Evolutionary conservation across 2,113 vertebrate species (phyloP).

Genomic region (Chelonoidis abingdonii): DNA sequence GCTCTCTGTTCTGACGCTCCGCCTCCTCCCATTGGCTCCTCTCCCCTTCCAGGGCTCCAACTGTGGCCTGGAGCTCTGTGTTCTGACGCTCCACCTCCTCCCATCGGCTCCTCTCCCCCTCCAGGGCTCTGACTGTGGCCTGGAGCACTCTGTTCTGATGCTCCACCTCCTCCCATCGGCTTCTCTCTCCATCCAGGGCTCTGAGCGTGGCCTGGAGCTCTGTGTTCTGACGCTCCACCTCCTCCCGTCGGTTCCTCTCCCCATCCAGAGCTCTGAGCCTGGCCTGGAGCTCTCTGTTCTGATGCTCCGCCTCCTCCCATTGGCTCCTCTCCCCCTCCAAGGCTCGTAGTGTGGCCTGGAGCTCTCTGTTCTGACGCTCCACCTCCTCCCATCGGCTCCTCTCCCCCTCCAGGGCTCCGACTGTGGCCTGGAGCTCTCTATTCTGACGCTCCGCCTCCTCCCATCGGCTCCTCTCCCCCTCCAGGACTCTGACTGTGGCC

Average conservation of each 20-base stretch:
- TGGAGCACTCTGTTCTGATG: background rate
- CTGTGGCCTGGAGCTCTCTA: background rate
- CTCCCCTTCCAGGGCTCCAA: no score
- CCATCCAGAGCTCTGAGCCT: background rate
- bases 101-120: no score
- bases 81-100: no score
- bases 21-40: no score
- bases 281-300: constrained; percentile 25
- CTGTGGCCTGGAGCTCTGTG: no score
- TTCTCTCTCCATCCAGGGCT: background rate
- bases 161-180: constrained; percentile 27
- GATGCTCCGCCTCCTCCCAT: background rate
- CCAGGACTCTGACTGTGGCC: background rate
- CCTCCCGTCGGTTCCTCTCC: background rate
- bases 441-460: background rate
- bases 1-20: no score
- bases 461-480: background rate
- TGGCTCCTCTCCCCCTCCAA: background rate
- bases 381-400: background rate
- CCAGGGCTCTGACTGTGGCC: background rate
- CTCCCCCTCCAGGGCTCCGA: background rate
- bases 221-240: background rate
- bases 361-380: background rate
- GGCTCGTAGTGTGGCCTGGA: background rate
- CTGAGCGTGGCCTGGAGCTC: background rate